Evolutionary conservation across 2,888 invertebrate species (phyloP).

Genomic region (Himalopsyche kuldschensis): DNA sequence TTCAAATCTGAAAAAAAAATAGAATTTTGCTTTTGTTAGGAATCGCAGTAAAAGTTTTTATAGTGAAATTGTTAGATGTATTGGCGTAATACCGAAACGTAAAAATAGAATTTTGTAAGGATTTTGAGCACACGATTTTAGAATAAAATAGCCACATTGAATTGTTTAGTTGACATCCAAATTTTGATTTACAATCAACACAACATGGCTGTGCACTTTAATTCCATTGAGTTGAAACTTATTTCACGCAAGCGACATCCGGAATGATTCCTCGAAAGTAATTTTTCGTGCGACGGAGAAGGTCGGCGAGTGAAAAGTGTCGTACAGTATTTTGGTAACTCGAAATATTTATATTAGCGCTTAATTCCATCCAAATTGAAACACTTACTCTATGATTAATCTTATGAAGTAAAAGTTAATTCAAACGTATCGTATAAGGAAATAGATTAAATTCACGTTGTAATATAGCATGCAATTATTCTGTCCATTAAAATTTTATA

Average conservation of each 20-base stretch:
- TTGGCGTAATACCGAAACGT: not conserved
- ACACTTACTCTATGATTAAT: slow-evolving; percentile 28
- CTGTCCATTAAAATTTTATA: slow-evolving; percentile 39
- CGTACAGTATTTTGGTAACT: slow-evolving; percentile 8
- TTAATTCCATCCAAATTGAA: slow-evolving; percentile 39
- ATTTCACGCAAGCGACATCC: not conserved
- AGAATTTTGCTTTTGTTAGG: slow-evolving; percentile 11
- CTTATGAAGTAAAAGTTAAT: slow-evolving; percentile 35
- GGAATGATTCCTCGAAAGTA: not conserved
- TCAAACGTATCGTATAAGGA: slow-evolving; percentile 18
- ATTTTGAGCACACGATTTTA: not conserved
- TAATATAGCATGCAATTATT: slow-evolving; percentile 40
- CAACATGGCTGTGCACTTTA: slow-evolving; percentile 37
- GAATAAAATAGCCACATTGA: slow-evolving; percentile 16
- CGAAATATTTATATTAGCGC: slow-evolving; percentile 33
- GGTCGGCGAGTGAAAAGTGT: slow-evolving; percentile 2
- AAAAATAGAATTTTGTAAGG: not conserved
- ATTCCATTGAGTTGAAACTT: slow-evolving; percentile 8
- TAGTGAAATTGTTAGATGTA: not conserved
- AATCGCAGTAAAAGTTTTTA: not conserved
- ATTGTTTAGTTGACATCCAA: slow-evolving; percentile 6
- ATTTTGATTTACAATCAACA: slow-evolving; percentile 1
- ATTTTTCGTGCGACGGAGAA: not conserved
- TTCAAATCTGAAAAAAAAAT: not conserved
- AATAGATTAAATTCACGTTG: slow-evolving; percentile 37